These are phyloP conservation scores for Magallana nippona DNA, from an alignment of 2,888 invertebrate genomes.

Conservation along the genomic window DNA sequence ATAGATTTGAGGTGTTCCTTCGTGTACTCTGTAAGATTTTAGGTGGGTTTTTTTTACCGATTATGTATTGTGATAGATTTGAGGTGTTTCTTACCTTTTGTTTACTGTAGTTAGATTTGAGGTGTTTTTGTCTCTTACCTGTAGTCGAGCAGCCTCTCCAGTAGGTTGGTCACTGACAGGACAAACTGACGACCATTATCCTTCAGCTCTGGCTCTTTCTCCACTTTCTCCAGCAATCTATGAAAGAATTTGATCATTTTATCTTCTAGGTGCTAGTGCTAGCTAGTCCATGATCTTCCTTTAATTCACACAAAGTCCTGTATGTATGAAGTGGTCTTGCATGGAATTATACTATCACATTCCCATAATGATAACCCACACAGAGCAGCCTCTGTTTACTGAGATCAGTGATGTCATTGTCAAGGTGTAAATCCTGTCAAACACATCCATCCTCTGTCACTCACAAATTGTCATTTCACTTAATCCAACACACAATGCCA, in stretches of 20 bases:
- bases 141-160: constrained; percentile 95
- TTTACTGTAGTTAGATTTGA: too few species aligned
- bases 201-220: constrained; percentile 89
- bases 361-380: not conserved
- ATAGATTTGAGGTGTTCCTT: too few species aligned
- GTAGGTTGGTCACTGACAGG: constrained; percentile 91
- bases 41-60: too few species aligned
- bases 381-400: constrained; percentile 13
- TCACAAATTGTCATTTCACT: not conserved
- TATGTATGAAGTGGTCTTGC: too few species aligned
- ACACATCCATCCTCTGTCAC: not conserved
- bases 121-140: constrained; percentile 80
- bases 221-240: constrained; percentile 72
- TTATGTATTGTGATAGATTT: too few species aligned
- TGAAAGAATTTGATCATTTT: constrained; percentile 70
- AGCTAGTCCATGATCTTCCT: not conserved
- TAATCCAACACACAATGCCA: not conserved
- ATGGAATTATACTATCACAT: too few species aligned
- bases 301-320: not conserved
- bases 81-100: too few species aligned
- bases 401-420: constrained; percentile 33
- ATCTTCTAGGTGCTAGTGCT: not conserved
- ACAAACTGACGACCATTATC: constrained; percentile 96
- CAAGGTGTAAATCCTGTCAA: constrained; percentile 33
- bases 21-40: too few species aligned